These are phyloP conservation scores for Paradoxurus hermaphroditus DNA, from an alignment of 2,113 vertebrate species.

Conservation along the genomic window DNA sequence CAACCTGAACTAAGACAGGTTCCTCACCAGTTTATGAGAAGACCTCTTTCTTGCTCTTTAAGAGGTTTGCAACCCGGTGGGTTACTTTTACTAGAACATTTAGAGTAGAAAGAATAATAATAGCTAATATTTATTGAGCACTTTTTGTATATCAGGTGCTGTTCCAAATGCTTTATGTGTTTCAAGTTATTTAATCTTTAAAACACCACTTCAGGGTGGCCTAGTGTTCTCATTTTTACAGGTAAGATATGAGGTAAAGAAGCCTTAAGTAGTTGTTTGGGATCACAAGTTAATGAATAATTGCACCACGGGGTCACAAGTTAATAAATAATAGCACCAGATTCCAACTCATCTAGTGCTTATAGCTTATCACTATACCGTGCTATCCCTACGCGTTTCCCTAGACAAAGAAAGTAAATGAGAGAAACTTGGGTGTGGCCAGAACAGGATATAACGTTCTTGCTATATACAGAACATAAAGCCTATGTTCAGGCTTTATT, in stretches of 20 bases:
- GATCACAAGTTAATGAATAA: not conserved
- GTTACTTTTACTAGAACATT: constrained; percentile 40
- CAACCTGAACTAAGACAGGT: not conserved
- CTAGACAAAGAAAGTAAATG: not conserved
- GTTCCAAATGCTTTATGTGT: not conserved
- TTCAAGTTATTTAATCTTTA: constrained; percentile 49
- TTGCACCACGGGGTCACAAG: not conserved
- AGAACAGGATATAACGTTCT: not conserved
- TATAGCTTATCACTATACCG: not conserved
- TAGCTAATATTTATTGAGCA: not conserved
- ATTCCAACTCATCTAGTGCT: not conserved
- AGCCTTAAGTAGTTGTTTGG: not conserved
- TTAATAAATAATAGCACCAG: not conserved
- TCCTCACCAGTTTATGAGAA: not conserved
- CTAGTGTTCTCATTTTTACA: not conserved
- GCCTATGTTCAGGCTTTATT: constrained; percentile 3
- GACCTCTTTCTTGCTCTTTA: not conserved
- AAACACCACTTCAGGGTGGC: not conserved
- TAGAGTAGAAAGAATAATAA: not conserved
- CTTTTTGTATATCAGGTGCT: not conserved
- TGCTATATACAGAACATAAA: not conserved
- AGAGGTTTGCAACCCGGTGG: not conserved
- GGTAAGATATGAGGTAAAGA: not conserved
- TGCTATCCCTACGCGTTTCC: not conserved
- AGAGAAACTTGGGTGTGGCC: constrained; percentile 1